phyloP scores from a whole-genome alignment of 2,888 invertebrate species.

The Tricholauxania praeusta region DNA sequence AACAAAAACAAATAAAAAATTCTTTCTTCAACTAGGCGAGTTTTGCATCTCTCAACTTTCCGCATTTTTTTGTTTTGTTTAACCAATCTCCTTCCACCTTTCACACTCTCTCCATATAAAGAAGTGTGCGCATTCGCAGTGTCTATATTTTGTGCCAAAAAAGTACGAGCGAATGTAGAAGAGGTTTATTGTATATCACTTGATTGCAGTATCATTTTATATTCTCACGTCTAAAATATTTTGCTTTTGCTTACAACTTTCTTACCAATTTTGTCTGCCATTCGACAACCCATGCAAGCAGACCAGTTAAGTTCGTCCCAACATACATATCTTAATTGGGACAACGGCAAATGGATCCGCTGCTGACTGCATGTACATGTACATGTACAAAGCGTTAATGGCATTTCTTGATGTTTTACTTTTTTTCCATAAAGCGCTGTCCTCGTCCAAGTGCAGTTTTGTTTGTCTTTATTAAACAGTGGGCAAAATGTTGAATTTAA shows the following conservation, averaged over 20 bases:
- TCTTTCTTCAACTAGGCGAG: not conserved
- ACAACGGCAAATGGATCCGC: slow-evolving; percentile 4
- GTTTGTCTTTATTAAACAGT: not conserved
- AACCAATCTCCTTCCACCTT: not conserved
- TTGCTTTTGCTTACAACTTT: no score
- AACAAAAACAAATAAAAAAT: slow-evolving; percentile 12
- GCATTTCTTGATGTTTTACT: slow-evolving; percentile 13
- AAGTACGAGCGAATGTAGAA: not conserved
- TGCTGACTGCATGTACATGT: not conserved
- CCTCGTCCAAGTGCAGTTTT: slow-evolving; percentile 20
- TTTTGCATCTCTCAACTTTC: not conserved
- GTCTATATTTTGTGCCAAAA: slow-evolving; percentile 8
- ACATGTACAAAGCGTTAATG: not conserved
- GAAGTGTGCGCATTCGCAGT: not conserved
- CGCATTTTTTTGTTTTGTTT: no score
- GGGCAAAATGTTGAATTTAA: no score
- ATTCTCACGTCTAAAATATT: no score
- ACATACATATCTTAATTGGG: slow-evolving; percentile 6
- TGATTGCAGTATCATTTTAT: no score
- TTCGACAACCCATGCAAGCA: not conserved
- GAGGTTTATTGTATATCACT: no score
- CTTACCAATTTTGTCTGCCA: no score
- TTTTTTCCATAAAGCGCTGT: not conserved
- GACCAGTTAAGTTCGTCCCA: not conserved
- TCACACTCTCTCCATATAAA: slow-evolving; percentile 2